phyloP scores from a whole-genome alignment of 2,888 invertebrate species.

The Drosophila siamana region DNA sequence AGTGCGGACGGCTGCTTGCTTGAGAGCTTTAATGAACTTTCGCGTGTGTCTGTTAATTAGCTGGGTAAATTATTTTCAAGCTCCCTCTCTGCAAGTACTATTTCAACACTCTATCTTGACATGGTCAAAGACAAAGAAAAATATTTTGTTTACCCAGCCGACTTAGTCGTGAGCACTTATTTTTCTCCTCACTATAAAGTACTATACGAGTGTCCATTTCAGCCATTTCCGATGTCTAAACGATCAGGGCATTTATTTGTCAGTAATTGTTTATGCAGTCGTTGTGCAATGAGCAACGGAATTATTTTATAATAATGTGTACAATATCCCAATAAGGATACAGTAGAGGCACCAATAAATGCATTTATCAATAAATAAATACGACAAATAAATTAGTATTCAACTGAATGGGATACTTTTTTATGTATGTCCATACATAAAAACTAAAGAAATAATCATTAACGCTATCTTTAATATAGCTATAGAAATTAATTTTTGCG shows the following conservation, averaged over 20 bases:
- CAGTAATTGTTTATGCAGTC: too few relatives aligned
- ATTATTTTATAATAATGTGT: too few relatives aligned
- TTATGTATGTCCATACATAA: too few relatives aligned
- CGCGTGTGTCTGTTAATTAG: conserved; percentile 52
- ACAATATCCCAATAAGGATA: too few relatives aligned
- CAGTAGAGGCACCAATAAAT: too few relatives aligned
- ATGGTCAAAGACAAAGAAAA: conserved; percentile 10
- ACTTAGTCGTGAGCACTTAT: not conserved
- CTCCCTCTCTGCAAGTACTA: conserved; percentile 20
- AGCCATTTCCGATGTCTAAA: not conserved
- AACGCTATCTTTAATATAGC: too few relatives aligned
- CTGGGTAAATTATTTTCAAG: conserved; percentile 37
- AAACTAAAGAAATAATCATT: too few relatives aligned
- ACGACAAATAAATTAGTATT: too few relatives aligned
- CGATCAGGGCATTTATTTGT: not conserved
- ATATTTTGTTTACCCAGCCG: conserved; percentile 12
- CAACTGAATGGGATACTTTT: too few relatives aligned
- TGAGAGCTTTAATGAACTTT: conserved; percentile 49
- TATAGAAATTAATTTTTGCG: too few relatives aligned
- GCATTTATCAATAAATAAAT: too few relatives aligned
- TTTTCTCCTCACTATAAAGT: conserved; percentile 5
- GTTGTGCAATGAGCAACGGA: too few relatives aligned
- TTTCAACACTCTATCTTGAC: conserved; percentile 11
- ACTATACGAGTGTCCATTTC: not conserved
- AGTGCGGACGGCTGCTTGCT: conserved; percentile 48